phyloP scores from a whole-genome alignment of 2,113 vertebrate genomes.

The Dryoscopus gambensis region DNA sequence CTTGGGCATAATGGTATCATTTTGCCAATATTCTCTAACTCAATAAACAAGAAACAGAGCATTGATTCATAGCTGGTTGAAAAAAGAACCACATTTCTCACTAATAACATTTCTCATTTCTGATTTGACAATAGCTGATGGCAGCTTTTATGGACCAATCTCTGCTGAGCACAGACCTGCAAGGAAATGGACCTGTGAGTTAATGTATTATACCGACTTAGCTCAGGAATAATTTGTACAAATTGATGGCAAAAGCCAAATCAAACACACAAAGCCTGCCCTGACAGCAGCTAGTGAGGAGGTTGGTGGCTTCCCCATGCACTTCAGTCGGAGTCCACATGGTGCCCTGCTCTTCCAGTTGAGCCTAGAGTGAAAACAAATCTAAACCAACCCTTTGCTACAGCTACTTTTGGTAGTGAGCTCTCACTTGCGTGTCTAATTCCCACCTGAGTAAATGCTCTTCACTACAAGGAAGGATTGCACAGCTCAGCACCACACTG shows the following conservation, averaged over 20 bases:
- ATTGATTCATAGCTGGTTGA: neutral
- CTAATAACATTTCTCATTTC: constrained; percentile 15
- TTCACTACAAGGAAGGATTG: neutral
- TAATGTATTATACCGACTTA: neutral
- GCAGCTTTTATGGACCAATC: neutral
- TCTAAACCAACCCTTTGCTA: neutral
- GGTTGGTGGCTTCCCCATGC: neutral
- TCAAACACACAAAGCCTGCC: neutral
- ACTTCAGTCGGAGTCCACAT: neutral
- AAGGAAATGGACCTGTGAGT: neutral
- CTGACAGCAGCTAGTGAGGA: neutral
- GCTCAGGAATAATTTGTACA: neutral
- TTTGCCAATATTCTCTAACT: constrained; percentile 7
- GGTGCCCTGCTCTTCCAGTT: neutral
- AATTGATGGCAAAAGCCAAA: neutral
- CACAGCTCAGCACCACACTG: neutral
- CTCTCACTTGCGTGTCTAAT: neutral
- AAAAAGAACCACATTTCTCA: neutral
- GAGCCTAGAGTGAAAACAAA: neutral
- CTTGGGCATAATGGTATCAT: neutral
- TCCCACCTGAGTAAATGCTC: neutral
- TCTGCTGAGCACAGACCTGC: neutral
- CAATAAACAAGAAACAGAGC: neutral
- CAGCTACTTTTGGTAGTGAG: neutral
- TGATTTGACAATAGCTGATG: constrained; percentile 10